phyloP scores from a whole-genome alignment of 2,113 vertebrate genomes.

The Chaenogobius annularis region DNA sequence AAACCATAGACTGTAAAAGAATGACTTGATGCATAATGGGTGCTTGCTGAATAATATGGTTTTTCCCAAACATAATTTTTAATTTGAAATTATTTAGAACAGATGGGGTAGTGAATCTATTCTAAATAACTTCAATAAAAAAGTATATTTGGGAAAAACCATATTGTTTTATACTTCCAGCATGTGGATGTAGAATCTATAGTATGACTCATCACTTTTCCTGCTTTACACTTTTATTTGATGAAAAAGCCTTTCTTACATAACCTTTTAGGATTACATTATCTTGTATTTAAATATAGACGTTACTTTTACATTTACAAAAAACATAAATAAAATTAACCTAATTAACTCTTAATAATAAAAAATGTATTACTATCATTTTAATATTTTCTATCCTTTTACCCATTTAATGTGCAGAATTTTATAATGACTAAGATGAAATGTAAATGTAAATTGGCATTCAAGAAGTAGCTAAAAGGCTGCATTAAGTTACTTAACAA shows the following conservation, averaged over 20 bases:
- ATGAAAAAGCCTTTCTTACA: neutral
- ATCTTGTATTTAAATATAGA: neutral
- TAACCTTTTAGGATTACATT: neutral
- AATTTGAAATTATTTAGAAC: neutral
- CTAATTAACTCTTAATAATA: no score
- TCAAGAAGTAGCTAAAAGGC: conserved; percentile 13
- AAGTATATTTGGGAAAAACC: no score
- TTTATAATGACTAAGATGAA: neutral
- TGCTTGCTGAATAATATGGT: neutral
- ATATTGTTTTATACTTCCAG: neutral
- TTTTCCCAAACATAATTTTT: neutral
- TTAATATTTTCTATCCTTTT: neutral
- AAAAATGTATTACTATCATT: no score
- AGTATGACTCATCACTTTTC: neutral
- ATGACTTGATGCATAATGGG: neutral
- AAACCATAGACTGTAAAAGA: neutral
- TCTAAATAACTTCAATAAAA: neutral
- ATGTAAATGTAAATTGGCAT: conserved; percentile 13
- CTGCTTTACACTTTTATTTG: neutral
- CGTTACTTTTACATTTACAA: neutral
- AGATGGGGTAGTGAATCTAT: neutral
- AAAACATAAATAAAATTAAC: no score
- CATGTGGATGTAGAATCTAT: neutral
- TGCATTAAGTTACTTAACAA: conserved; percentile 31
- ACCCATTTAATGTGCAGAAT: neutral